Evolutionary conservation across 2,888 invertebrate species (phyloP).

Genomic region (Baronia brevicornis): DNA sequence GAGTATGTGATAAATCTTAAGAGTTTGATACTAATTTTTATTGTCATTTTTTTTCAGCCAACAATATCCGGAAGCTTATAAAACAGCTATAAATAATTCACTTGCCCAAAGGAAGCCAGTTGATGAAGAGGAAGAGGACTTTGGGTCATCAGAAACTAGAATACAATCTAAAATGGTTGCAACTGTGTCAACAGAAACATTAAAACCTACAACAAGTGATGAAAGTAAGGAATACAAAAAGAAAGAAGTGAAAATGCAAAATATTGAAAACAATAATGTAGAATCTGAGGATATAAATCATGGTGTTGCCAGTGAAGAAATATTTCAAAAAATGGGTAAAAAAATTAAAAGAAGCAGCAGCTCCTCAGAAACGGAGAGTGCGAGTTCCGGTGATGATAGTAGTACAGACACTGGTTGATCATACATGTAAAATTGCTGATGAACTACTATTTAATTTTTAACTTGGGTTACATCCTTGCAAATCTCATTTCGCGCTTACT

Average conservation of each 20-base stretch:
- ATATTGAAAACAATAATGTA: slow-evolving; percentile 14
- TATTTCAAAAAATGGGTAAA: slow-evolving; percentile 26
- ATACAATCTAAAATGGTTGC: slow-evolving; percentile 61
- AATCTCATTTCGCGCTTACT: too few species aligned
- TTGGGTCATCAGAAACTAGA: slow-evolving; percentile 36
- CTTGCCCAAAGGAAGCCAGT: slow-evolving; percentile 56
- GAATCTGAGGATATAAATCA: slow-evolving; percentile 27
- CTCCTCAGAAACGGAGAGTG: slow-evolving; percentile 78
- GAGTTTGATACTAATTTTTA: neutral
- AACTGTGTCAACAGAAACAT: slow-evolving; percentile 62
- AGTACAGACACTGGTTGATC: slow-evolving; percentile 76
- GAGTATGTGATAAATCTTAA: neutral
- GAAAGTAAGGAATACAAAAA: slow-evolving; percentile 44
- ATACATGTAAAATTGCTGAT: slow-evolving; percentile 7
- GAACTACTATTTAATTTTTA: too few species aligned
- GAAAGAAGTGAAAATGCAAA: slow-evolving; percentile 32
- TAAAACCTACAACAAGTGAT: slow-evolving; percentile 55
- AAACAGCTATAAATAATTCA: slow-evolving; percentile 73
- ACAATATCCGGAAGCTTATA: slow-evolving; percentile 81
- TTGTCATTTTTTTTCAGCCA: slow-evolving; percentile 43
- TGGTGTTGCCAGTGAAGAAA: slow-evolving; percentile 34
- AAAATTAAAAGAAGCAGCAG: slow-evolving; percentile 52
- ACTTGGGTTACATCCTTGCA: too few species aligned
- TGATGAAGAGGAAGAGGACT: slow-evolving; percentile 51
- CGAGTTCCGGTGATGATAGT: slow-evolving; percentile 79